These are phyloP conservation scores for Eristalis pertinax DNA, from an alignment of 2,888 invertebrate species.

Conservation along the genomic window DNA sequence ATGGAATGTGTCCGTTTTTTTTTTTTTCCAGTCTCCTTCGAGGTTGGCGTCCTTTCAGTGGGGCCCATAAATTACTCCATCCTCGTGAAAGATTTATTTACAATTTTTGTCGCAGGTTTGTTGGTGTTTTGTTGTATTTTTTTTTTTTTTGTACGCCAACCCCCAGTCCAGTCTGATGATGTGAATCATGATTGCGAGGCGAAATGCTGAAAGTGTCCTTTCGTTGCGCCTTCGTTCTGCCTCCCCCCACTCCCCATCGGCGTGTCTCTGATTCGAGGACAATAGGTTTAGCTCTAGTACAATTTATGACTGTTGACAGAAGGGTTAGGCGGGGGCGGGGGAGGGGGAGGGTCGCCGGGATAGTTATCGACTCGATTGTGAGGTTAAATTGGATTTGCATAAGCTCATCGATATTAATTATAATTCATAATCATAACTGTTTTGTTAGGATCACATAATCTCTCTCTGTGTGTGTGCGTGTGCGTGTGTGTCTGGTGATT, in stretches of 20 bases:
- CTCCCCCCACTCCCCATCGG: neutral
- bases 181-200: slow-evolving; percentile 30
- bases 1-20: slow-evolving; percentile 40
- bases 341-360: neutral
- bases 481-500: slow-evolving; percentile 28
- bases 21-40: neutral
- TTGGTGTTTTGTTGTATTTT: neutral
- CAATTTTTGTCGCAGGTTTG: slow-evolving; percentile 24
- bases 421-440: slow-evolving; percentile 70
- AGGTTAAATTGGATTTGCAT: slow-evolving; percentile 70
- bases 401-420: slow-evolving; percentile 72
- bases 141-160: slow-evolving; percentile 6
- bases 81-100: slow-evolving; percentile 65
- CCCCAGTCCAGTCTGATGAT: slow-evolving; percentile 24
- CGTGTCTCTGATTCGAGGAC: slow-evolving; percentile 18
- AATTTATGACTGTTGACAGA: slow-evolving; percentile 64
- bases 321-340: slow-evolving; percentile 15
- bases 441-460: slow-evolving; percentile 65
- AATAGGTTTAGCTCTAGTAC: slow-evolving; percentile 23
- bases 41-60: slow-evolving; percentile 60
- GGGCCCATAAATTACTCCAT: slow-evolving; percentile 63
- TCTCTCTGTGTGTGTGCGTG: neutral
- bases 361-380: slow-evolving; percentile 16
- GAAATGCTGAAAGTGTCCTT: slow-evolving; percentile 34
- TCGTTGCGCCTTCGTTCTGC: neutral